Evolutionary conservation across 1,140 invertebrate species (phyloP), one percentile per base, ranked within the genome.

Genomic region (Harpegnathos saltator): DNA sequence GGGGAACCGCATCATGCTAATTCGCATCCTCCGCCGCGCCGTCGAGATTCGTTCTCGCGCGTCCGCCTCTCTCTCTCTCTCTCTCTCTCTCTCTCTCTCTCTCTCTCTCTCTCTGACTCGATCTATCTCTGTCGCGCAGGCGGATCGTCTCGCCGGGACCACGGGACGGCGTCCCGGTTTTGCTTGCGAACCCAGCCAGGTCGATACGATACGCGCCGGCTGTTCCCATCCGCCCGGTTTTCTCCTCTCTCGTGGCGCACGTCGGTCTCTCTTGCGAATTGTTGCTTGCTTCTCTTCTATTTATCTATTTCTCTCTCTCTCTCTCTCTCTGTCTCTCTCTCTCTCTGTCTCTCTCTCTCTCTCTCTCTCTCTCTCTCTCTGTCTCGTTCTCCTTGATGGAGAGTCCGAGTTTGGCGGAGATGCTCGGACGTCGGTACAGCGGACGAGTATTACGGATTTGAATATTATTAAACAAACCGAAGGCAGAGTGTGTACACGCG

Each of bases 1-100:
- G 72, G 58, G 68, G 69, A 78, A 69, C 74, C 83, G 86, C 75
- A 80, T 86, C 85, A 89, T 85, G 82, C 82, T 89, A 87, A 85
- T 87, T 87, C 82, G 69, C 78, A 82, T 74, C 68, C 71, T 82
- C 56, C 72, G 74, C 22, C 52, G 24, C 29, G 59, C 52, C 83
- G 62, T 73, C 58, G 74, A 84, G 83, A 77, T 54, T 73, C 61
- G 81, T 68, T 29, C 48, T 74, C 62, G 29, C 48, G 63, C 66
- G 50, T 77, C 29, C 56, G 54, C 29, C 73, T 52, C 26, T 62
- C 71, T 50, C 66, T n/a, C n/a, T n/a, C n/a, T n/a, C n/a, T n/a
- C n/a, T n/a, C n/a, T n/a, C n/a, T n/a, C n/a, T n/a, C n/a, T n/a
- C n/a, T n/a, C n/a, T n/a, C n/a, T n/a, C n/a, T n/a, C n/a, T n/a